Evolutionary conservation across 2,113 vertebrate species (phyloP).

Genomic region (Thymallus thymallus): DNA sequence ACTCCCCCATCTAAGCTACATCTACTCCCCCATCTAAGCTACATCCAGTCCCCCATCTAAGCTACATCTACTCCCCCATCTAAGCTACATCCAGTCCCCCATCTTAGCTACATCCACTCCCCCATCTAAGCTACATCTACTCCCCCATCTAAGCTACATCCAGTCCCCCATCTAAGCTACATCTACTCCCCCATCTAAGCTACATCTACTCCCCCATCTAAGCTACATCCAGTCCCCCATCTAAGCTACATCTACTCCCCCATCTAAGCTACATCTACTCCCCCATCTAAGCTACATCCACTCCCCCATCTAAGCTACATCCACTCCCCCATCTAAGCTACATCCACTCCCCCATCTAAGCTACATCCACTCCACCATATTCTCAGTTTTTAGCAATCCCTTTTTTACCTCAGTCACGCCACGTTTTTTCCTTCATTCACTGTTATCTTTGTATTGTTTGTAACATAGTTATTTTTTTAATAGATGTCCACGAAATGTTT

Average conservation of each 20-base stretch:
- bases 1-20: constrained; percentile 45
- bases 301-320: constrained; percentile 46
- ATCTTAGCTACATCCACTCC: constrained; percentile 51
- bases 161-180: constrained; percentile 44
- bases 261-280: no score
- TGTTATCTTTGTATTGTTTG: constrained; percentile 36
- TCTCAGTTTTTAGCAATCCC: constrained; percentile 20
- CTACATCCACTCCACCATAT: constrained; percentile 43
- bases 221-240: constrained; percentile 47
- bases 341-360: constrained; percentile 48
- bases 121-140: constrained; percentile 51
- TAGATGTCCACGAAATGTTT: constrained; percentile 68
- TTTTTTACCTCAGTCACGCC: constrained; percentile 23
- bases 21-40: constrained; percentile 42
- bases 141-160: constrained; percentile 49
- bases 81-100: constrained; percentile 49
- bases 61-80: constrained; percentile 48
- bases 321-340: constrained; percentile 45
- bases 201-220: constrained; percentile 44
- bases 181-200: constrained; percentile 42
- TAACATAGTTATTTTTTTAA: constrained; percentile 63
- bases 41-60: constrained; percentile 42
- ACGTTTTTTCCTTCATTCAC: constrained; percentile 37
- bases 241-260: constrained; percentile 51
- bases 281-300: constrained; percentile 58